Conservation (phyloP, 2,888 invertebrate species). For the Synanthedon andrenaeformis region DNA sequence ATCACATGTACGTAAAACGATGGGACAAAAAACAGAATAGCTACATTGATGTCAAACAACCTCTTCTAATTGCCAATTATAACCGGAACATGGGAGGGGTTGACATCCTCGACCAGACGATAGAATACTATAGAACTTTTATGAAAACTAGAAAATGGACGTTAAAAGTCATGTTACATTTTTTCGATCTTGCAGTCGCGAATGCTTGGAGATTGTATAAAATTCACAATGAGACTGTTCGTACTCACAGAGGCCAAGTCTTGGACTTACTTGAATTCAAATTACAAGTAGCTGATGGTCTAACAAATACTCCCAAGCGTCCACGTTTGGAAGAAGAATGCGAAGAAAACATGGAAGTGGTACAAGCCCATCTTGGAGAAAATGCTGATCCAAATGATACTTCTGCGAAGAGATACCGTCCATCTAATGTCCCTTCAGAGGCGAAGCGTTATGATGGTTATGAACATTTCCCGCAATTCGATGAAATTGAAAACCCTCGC, state of each 20-base stretch:
- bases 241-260: not conserved
- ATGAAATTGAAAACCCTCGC: constrained; percentile 14
- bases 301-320: too few species aligned
- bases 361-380: too few species aligned
- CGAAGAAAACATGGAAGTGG: too few species aligned
- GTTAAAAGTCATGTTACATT: constrained; percentile 17
- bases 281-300: too few species aligned
- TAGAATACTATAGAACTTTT: constrained; percentile 18
- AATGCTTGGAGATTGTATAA: constrained; percentile 12
- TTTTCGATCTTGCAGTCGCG: constrained; percentile 15
- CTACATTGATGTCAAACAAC: constrained; percentile 10
- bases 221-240: not conserved
- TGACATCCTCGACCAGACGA: constrained; percentile 13
- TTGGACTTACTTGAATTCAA: too few species aligned
- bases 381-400: too few species aligned
- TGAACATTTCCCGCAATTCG: constrained; percentile 14
- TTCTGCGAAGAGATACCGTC: too few species aligned
- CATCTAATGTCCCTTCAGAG: constrained; percentile 7
- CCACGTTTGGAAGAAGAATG: too few species aligned
- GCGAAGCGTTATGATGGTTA: constrained; percentile 18
- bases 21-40: constrained; percentile 8
- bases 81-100: constrained; percentile 12
- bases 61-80: constrained; percentile 11
- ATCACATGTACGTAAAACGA: not conserved
- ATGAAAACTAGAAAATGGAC: constrained; percentile 24